phyloP scores from a whole-genome alignment of 1,140 invertebrate species.

The Solenopsis fugax region DNA sequence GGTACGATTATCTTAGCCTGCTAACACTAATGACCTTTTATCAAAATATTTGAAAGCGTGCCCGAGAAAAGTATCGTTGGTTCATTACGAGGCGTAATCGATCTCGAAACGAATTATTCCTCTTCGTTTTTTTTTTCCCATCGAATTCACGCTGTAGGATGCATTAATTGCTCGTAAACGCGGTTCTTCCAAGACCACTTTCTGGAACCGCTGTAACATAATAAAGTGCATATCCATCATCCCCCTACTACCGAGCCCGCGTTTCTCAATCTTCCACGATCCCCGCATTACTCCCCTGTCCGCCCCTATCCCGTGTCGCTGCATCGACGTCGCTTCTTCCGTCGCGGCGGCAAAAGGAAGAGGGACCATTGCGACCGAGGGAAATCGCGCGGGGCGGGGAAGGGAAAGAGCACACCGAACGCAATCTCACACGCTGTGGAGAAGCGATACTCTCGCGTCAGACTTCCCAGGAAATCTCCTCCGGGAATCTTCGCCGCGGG shows the following conservation, averaged over 20 bases:
- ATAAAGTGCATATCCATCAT: conserved; percentile 62
- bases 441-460: conserved; percentile 75
- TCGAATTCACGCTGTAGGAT: neutral
- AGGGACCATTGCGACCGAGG: conserved; percentile 31
- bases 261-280: conserved; percentile 43
- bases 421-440: conserved; percentile 74
- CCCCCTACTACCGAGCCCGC: neutral
- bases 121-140: neutral
- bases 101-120: neutral
- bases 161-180: conserved; percentile 45
- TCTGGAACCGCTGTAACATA: conserved; percentile 2
- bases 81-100: neutral
- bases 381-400: conserved; percentile 47
- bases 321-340: conserved; percentile 61
- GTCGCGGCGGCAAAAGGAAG: conserved; percentile 39
- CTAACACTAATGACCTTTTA: neutral
- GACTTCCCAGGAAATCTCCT: conserved; percentile 75
- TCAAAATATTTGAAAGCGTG: neutral
- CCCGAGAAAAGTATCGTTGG: neutral
- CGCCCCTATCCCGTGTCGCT: conserved; percentile 54
- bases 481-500: conserved; percentile 78
- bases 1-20: neutral
- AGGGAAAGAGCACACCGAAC: conserved; percentile 58
- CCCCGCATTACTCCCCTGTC: conserved; percentile 45
- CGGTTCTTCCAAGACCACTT: neutral